phyloP scores from a whole-genome alignment of 2,888 invertebrate genomes.

The Phania funesta region DNA sequence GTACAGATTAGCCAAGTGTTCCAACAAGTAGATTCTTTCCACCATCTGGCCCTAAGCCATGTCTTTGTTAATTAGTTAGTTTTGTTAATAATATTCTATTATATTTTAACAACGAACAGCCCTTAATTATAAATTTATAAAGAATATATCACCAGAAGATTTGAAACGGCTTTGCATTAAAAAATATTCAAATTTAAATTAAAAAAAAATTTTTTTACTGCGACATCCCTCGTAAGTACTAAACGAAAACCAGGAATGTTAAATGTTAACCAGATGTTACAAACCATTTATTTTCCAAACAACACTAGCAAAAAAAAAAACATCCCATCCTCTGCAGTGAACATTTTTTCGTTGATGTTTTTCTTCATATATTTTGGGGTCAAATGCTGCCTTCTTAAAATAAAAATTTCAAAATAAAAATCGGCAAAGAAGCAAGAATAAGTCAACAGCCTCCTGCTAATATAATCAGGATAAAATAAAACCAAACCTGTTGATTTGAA shows the following conservation, averaged over 20 bases:
- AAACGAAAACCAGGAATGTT: not conserved
- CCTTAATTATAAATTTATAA: no score
- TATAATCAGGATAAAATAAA: not conserved
- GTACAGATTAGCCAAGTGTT: no score
- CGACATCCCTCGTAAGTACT: not conserved
- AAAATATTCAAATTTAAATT: no score
- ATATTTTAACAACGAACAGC: no score
- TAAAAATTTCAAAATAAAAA: constrained; percentile 39
- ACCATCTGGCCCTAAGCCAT: no score
- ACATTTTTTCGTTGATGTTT: not conserved
- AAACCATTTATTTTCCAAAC: constrained; percentile 52
- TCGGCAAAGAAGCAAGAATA: not conserved
- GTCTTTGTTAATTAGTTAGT: no score
- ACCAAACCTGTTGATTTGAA: constrained; percentile 69
- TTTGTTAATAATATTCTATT: no score
- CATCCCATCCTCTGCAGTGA: not conserved
- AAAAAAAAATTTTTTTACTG: no score
- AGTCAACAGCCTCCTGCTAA: constrained; percentile 27
- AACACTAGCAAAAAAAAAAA: not conserved
- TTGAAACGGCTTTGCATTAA: no score
- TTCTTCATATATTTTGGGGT: constrained; percentile 37
- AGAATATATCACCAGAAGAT: no score
- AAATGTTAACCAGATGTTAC: constrained; percentile 62
- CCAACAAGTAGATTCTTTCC: no score
- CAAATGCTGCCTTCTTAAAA: constrained; percentile 39